A percentile compares a stretch with the other conserved stretches of the same genome.
phyloP scores from a whole-genome alignment of 2,888 invertebrate species.

The Tachina fera region DNA sequence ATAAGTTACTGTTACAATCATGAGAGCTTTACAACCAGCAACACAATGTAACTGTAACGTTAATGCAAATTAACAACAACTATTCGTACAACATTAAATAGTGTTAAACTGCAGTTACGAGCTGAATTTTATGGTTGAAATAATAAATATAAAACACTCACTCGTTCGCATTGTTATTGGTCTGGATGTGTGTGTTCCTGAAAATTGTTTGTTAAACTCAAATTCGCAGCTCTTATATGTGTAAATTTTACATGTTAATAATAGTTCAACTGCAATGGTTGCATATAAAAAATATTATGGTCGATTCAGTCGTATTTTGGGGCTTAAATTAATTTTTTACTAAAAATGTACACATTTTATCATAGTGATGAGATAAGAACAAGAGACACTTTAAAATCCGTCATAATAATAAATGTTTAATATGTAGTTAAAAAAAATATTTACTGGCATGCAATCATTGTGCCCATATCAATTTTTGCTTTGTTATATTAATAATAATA shows the following conservation, averaged over 20 bases:
- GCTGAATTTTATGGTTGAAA: constrained; percentile 44
- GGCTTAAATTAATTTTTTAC: neutral
- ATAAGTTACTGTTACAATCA: constrained; percentile 4
- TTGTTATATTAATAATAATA: no score
- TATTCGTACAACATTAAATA: constrained; percentile 7
- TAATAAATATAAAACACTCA: constrained; percentile 38
- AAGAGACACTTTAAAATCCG: no score
- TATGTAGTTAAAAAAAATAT: no score
- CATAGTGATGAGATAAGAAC: neutral
- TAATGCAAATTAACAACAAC: constrained; percentile 31
- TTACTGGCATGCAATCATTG: no score
- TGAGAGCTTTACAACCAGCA: neutral
- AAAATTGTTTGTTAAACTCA: constrained; percentile 12
- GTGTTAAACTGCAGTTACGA: constrained; percentile 18
- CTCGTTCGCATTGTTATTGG: constrained; percentile 8
- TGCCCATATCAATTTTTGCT: no score
- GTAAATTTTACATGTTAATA: constrained; percentile 1
- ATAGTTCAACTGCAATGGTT: neutral
- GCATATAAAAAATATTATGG: constrained; percentile 1
- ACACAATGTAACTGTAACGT: constrained; percentile 3
- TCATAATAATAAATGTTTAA: no score
- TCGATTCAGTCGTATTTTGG: constrained; percentile 37
- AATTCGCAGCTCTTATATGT: constrained; percentile 2
- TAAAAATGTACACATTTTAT: neutral
- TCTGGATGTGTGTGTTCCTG: neutral